These are phyloP conservation scores for Phenganax stokvisi DNA, from an alignment of 92 coral and sea anemone genomes.

Conservation along the genomic window DNA sequence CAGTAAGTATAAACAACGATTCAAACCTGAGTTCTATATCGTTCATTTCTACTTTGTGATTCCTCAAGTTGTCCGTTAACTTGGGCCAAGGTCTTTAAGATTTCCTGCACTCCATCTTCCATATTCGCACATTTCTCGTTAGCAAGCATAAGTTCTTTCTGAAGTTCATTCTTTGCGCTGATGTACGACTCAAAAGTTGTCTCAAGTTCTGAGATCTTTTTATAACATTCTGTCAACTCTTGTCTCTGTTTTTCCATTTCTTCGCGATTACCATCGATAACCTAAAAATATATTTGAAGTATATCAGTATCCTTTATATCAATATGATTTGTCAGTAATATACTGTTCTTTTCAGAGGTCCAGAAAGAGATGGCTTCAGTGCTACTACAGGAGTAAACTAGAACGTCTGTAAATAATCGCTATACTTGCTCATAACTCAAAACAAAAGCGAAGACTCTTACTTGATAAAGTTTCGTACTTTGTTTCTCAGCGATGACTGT, in stretches of 20 bases:
- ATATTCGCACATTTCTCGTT: conserved; percentile 52
- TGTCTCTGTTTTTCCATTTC: conserved; percentile 49
- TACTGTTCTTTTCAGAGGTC: no score
- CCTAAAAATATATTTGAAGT: not conserved
- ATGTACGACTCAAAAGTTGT: conserved; percentile 56
- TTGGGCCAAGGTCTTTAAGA: conserved; percentile 57
- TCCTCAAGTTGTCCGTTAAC: conserved; percentile 58
- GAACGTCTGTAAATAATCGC: no score
- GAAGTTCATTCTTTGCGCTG: conserved; percentile 58
- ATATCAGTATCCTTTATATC: not conserved
- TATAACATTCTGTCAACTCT: conserved; percentile 47
- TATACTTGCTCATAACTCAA: no score
- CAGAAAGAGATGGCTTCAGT: no score
- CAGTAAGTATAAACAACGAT: not conserved
- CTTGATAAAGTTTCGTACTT: conserved; percentile 29
- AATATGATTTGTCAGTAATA: no score
- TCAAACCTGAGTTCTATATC: conserved; percentile 17
- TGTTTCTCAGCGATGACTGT: conserved; percentile 21
- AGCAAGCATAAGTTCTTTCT: conserved; percentile 60
- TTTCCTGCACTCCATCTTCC: conserved; percentile 69
- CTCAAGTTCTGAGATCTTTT: conserved; percentile 54
- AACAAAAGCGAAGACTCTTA: not conserved
- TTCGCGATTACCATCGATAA: conserved; percentile 35
- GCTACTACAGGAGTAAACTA: no score
- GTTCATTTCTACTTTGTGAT: conserved; percentile 30